Evolutionary conservation across 1,140 invertebrate genomes (phyloP), one percentile per base, ranked within the genome.

Genomic region (Battus philenor): DNA sequence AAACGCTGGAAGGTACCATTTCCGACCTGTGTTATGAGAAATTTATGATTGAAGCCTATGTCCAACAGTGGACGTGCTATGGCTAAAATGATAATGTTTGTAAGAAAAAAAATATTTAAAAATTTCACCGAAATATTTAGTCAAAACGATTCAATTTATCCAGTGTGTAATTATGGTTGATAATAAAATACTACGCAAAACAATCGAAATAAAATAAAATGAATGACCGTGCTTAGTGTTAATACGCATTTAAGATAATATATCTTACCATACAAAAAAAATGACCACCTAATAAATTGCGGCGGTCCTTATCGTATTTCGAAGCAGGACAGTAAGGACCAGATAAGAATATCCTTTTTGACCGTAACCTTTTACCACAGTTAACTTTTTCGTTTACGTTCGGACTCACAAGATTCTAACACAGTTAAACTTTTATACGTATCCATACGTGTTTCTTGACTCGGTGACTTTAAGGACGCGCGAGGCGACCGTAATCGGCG

Each of bases 171-270:
- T n/a, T n/a, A n/a, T n/a, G n/a, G n/a, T n/a, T n/a, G n/a, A n/a
- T n/a, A n/a, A n/a, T n/a, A n/a, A n/a, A n/a, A n/a, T n/a, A n/a
- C n/a, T n/a, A n/a, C n/a, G 18, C 27, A 26, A 44, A 44, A 26
- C 44, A 17, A 48, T 50, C 33, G 39, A 52, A 50, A 47, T 44
- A 50, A 41, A 52, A 59, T 61, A 59, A 67, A 63, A 75, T 52
- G 70, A 67, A 69, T 56, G 64, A 67, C 52, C 47, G 63, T 70
- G 69, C 69, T 74, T 70, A 66, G 63, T 77, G 68, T 75, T 80
- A 79, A 83, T 77, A 79, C 62, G 72, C 71, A 70, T 80, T 83
- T 83, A 77, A 83, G 79, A 83, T 80, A 77, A 79, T 80, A 82
- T 78, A 79, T 79, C 70, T 77, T 64, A 70, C 64, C 54, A 56